phyloP scores from a whole-genome alignment of 2,113 vertebrate species.

The Laticauda laticaudata region DNA sequence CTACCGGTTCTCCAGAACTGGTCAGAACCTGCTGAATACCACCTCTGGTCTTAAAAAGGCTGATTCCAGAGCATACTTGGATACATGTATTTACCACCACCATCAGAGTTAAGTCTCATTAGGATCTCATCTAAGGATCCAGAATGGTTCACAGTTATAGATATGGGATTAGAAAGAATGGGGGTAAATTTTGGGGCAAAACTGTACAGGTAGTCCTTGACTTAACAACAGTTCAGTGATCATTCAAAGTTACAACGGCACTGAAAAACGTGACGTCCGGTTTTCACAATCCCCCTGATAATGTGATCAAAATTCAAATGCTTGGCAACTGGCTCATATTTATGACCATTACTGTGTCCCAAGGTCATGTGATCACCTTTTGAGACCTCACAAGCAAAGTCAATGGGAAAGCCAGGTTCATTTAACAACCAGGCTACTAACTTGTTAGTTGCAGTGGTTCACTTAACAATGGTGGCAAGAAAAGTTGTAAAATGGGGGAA shows the following conservation, averaged over 20 bases:
- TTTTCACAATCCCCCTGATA: neutral
- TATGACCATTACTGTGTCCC: neutral
- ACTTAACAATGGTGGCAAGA: neutral
- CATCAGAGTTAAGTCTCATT: neutral
- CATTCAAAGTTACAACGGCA: neutral
- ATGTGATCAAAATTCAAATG: neutral
- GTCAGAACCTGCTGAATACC: too few relatives aligned
- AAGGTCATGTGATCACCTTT: neutral
- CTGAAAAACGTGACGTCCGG: neutral
- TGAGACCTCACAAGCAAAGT: neutral
- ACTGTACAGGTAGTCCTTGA: neutral
- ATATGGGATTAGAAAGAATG: neutral
- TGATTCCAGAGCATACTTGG: neutral
- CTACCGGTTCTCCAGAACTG: too few relatives aligned
- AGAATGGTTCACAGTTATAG: neutral
- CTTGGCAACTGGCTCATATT: neutral
- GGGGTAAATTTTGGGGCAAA: neutral
- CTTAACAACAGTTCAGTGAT: neutral
- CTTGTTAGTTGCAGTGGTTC: neutral
- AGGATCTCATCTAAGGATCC: neutral
- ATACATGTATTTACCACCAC: neutral
- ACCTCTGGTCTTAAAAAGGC: neutral
- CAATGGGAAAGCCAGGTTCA: neutral
- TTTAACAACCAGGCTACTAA: neutral
- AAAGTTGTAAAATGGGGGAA: neutral